Evolutionary conservation across 2,113 vertebrate genomes (phyloP), one percentile per base, ranked within the genome.

Genomic region (Clarias magur): DNA sequence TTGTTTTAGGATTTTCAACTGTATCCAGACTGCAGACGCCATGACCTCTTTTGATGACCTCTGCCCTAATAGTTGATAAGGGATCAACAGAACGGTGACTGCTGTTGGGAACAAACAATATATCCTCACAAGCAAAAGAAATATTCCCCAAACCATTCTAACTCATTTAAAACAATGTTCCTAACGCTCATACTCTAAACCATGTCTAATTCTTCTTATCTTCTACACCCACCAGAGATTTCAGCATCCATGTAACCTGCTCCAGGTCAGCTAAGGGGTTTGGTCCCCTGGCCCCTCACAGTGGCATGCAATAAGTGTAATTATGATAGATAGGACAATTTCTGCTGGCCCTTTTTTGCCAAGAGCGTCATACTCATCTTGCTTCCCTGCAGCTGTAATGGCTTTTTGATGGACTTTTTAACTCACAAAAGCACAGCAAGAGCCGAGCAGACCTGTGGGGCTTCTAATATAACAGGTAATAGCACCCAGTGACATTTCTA

Each of bases 301-400:
- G 87, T 89, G 89, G 84, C 92, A 91, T 90, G 93, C 93, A 53
- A 92, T 91, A 91, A 91, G 91, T 94, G 91, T 95, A 95, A 95
- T 95, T 95, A 94, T 95, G 94, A 95, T 93, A 93, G 95, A 95
- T 95, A 91, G 93, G 91, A 93, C 94, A 92, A 95, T 95, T 95
- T 95, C 92, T 91, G 91, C 84, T 89, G 91, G 93, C 90, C 90
- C 91, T 92, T 93, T 93, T 88, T 86, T 54, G 91, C 92, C 92
- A 90, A 91, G 90, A 92, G 92, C 92, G 87, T 92, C 91, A 91
- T 91, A 91, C 91, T 90, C 89, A 90, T 92, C 91, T 87, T 91
- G 92, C 92, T 94, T 94, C 92, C 93, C 92, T 91, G 91, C 79
- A 88, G 92, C 91, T 92, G 93, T 95, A 95, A 95, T 94, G 94